A percentile compares a stretch with the other conserved stretches of the same genome.
These are phyloP conservation scores for Gambusia yucatana DNA, from an alignment of 2,797 vertebrate species.

Conservation along the genomic window DNA sequence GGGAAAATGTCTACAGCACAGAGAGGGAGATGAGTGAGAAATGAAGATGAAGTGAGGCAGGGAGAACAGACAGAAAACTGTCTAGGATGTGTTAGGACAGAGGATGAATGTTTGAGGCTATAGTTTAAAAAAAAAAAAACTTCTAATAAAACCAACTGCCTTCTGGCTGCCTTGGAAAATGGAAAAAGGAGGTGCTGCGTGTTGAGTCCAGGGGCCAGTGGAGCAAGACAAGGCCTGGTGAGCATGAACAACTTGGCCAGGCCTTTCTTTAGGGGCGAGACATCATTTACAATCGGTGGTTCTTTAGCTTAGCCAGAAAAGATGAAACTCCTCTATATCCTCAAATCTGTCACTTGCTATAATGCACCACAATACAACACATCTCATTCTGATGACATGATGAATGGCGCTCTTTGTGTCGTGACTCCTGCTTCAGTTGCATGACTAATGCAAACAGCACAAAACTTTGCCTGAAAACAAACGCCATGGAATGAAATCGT, in stretches of 20 bases:
- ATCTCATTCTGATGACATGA: constrained; percentile 14
- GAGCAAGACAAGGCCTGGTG: constrained; percentile 50
- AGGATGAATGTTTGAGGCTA: constrained; percentile 67
- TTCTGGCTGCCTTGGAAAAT: constrained; percentile 59
- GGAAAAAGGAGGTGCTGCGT: constrained; percentile 53
- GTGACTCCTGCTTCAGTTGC: constrained; percentile 19
- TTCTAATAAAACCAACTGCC: constrained; percentile 67
- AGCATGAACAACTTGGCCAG: constrained; percentile 37
- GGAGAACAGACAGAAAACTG: constrained; percentile 49
- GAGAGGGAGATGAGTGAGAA: constrained; percentile 35
- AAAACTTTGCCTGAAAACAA: constrained; percentile 35
- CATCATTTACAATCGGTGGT: constrained; percentile 59
- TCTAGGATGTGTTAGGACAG: constrained; percentile 51
- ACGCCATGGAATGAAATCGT: constrained; percentile 47
- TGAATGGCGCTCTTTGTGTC: background rate
- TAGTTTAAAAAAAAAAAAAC: constrained; percentile 52
- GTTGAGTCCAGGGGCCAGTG: constrained; percentile 54
- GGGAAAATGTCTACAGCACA: constrained; percentile 6
- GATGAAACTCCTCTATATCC: background rate
- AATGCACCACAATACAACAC: constrained; percentile 38
- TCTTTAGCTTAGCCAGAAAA: background rate
- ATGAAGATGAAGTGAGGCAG: constrained; percentile 59
- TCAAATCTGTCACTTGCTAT: constrained; percentile 29
- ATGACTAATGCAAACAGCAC: constrained; percentile 22
- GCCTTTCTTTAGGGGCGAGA: constrained; percentile 43